A percentile compares a stretch with the other conserved stretches of the same genome.
These are phyloP conservation scores for Melieria crassipennis DNA, from an alignment of 2,888 invertebrate species.

Conservation along the genomic window DNA sequence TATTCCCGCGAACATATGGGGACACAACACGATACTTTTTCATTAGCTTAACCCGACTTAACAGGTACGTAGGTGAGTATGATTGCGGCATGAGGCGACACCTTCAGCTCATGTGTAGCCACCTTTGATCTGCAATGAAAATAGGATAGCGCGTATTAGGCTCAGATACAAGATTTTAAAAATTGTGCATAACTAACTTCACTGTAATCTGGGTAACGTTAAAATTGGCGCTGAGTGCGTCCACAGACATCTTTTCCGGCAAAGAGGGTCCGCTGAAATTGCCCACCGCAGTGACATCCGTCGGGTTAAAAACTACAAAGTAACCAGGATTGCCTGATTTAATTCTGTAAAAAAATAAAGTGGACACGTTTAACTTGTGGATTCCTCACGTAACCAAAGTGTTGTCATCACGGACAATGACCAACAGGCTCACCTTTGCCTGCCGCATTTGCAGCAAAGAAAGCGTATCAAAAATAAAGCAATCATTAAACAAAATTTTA, in stretches of 20 bases:
- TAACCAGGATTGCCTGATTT: constrained; percentile 80
- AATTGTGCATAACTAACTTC: constrained; percentile 47
- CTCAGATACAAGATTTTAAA: background rate
- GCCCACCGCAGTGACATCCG: constrained; percentile 65
- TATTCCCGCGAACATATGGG: too few relatives aligned
- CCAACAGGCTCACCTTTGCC: constrained; percentile 50
- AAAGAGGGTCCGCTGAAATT: constrained; percentile 70
- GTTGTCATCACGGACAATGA: background rate
- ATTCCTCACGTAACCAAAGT: too few relatives aligned
- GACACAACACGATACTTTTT: too few relatives aligned
- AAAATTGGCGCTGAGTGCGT: constrained; percentile 69
- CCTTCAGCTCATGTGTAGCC: constrained; percentile 68
- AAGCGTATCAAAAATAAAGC: constrained; percentile 4
- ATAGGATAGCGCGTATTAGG: constrained; percentile 7
- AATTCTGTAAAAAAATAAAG: constrained; percentile 67
- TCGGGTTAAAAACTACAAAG: constrained; percentile 77
- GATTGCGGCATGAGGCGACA: constrained; percentile 73
- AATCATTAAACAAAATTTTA: background rate
- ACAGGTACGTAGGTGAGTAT: constrained; percentile 77
- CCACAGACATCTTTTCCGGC: constrained; percentile 72
- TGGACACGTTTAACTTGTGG: too few relatives aligned
- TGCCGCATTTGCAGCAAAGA: constrained; percentile 26
- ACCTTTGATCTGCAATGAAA: constrained; percentile 69
- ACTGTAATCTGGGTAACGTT: constrained; percentile 47
- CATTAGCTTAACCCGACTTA: constrained; percentile 50